Base-by-base conservation (phyloP, 2,888 invertebrate genomes). In the Eristalis arbustorum region DNA sequence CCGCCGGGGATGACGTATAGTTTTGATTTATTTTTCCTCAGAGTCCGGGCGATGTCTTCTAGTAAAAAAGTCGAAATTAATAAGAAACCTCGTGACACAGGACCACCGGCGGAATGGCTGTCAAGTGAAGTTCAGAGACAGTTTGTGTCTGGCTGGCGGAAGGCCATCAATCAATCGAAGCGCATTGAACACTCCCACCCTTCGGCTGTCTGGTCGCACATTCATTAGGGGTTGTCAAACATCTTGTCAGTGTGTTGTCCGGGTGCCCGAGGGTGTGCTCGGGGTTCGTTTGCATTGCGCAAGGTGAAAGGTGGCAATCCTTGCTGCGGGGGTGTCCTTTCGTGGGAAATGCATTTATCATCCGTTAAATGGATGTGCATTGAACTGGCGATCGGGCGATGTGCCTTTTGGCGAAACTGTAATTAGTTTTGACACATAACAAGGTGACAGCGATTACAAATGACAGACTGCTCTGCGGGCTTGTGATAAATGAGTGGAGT, bases 301-400 rank as follows among this genome's bases (percentile, higher is more conserved):
- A 85, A 87, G 85, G 82, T 83, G 85, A 82, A 74, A 87, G 78
- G 85, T 87, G 78, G 67, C 14, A 81, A 69, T 76, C 25, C 74
- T 62, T 75, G 69, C 67, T 28, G 61, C 56, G 57, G 37, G 56
- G 8, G 37, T 37, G 28, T 57, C 57, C 25, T n/a, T 25, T n/a
- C 14, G 37, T 71, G 66, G 22, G 22, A 74, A n/a, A 63, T 75
- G 61, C 76, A 85, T 87, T 75, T 67, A 83, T 82, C 82, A 87
- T 85, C 56, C 14, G 61, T 61, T 76, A 31, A 77, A 77, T 57
- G 25, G 49, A 62, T 67, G 64, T 69, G 69, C 68, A 57, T 40
- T 14, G 11, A 75, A 56, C 66, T 13, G 1, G 8, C n/a, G 68
- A 73, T 82, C 66, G 73, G 61, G 61, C 57, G 71, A 78, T 74